Conservation (phyloP, 1,140 invertebrate genomes). For the Pseudomyrmex flavicornis region DNA sequence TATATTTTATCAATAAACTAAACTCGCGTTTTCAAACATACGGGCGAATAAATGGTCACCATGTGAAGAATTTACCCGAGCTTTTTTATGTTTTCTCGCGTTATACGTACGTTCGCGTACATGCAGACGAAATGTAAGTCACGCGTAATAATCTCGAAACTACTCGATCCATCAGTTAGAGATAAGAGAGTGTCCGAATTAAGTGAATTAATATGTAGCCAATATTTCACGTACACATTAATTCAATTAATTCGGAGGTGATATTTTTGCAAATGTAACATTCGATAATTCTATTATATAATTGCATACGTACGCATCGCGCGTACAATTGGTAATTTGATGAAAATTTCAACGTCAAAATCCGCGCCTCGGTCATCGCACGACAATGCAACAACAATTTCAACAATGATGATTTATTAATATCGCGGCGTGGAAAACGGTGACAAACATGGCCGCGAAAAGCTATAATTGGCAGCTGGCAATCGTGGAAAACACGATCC, state of each 20-base stretch:
- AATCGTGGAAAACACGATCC: constrained; percentile 59
- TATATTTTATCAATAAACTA: no score
- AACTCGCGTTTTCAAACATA: no score
- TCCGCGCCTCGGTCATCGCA: constrained; percentile 40
- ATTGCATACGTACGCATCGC: constrained; percentile 40
- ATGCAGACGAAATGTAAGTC: no score
- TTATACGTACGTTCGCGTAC: no score
- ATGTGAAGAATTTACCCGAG: no score
- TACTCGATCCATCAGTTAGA: no score
- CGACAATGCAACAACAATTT: constrained; percentile 59
- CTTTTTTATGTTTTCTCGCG: no score
- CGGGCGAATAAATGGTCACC: no score
- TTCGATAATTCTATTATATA: constrained; percentile 50
- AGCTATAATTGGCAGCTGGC: constrained; percentile 59
- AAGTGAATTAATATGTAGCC: no score
- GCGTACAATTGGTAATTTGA: constrained; percentile 46
- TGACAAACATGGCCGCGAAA: constrained; percentile 52
- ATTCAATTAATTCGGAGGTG: constrained; percentile 32
- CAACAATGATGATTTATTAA: constrained; percentile 59
- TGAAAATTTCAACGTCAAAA: constrained; percentile 58
- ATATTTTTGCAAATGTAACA: constrained; percentile 32
- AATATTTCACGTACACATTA: not conserved
- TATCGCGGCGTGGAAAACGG: constrained; percentile 49
- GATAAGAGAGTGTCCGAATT: no score
- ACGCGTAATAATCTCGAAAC: no score